Conservation (phyloP, 2,888 invertebrate species). For the Allophyes oxyacanthae region DNA sequence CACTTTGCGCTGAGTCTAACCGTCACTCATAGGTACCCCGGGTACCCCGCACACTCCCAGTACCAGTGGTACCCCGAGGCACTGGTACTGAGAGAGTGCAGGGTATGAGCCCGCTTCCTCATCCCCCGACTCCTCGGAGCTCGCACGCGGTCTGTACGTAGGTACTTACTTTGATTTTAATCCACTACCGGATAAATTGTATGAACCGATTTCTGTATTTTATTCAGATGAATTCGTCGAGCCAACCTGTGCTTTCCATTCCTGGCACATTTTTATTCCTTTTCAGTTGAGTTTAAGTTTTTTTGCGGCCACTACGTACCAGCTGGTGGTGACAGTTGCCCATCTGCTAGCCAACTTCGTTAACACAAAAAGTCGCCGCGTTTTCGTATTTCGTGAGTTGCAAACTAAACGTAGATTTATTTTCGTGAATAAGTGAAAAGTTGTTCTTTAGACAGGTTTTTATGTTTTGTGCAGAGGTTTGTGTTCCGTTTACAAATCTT, state of each 20-base stretch:
- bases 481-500: constrained; percentile 14
- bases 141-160: too few relatives aligned
- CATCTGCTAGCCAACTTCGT: constrained; percentile 54
- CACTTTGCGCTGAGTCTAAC: too few relatives aligned
- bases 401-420: constrained; percentile 48
- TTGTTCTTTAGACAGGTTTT: constrained; percentile 28
- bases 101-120: too few relatives aligned
- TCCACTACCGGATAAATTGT: too few relatives aligned
- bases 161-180: too few relatives aligned
- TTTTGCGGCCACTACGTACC: constrained; percentile 43
- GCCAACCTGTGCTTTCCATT: constrained; percentile 50
- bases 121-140: too few relatives aligned
- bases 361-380: constrained; percentile 46
- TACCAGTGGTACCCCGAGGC: too few relatives aligned
- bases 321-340: constrained; percentile 56
- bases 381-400: constrained; percentile 51
- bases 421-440: constrained; percentile 23
- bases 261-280: constrained; percentile 51
- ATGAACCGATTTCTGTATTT: constrained; percentile 31
- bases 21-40: too few relatives aligned
- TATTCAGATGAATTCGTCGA: constrained; percentile 36
- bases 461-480: constrained; percentile 12
- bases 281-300: constrained; percentile 43
- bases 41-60: too few relatives aligned
- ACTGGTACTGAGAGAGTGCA: too few relatives aligned